phyloP scores from a whole-genome alignment of 2,797 vertebrate species.

The Falco biarmicus region DNA sequence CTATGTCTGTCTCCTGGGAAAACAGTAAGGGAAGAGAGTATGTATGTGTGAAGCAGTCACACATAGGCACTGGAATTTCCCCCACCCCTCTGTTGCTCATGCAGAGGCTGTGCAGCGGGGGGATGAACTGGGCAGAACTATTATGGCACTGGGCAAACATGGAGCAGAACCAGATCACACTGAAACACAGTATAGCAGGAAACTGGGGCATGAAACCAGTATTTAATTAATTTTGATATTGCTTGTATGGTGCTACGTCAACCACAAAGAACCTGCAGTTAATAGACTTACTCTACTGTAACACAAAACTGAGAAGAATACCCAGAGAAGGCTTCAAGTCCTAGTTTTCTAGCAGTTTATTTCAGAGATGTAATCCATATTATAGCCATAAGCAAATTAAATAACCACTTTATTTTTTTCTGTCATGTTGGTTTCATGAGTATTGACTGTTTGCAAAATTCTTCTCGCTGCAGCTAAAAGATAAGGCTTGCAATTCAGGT shows the following conservation, averaged over 20 bases:
- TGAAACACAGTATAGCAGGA: not conserved
- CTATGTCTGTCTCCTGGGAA: not conserved
- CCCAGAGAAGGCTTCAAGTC: not conserved
- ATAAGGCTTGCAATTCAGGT: not conserved
- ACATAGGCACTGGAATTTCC: not conserved
- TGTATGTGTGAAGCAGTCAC: not conserved
- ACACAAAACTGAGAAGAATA: not conserved
- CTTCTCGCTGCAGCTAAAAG: not conserved
- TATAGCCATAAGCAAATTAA: not conserved
- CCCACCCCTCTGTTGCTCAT: not conserved
- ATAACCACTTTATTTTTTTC: not conserved
- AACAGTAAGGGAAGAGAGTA: not conserved
- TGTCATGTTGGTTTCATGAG: not conserved
- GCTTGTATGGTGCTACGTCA: not conserved
- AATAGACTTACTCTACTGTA: not conserved
- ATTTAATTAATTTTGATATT: conserved; percentile 8
- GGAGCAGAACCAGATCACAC: not conserved
- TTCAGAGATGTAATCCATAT: not conserved
- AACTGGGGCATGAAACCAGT: conserved; percentile 26
- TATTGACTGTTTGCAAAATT: not conserved
- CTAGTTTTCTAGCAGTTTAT: not conserved
- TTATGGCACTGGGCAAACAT: not conserved
- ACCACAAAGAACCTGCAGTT: conserved; percentile 8
- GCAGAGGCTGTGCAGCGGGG: not conserved
- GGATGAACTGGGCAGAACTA: not conserved